Evolutionary conservation across 2,888 invertebrate genomes (phyloP).

Genomic region (Hedya salicella): DNA sequence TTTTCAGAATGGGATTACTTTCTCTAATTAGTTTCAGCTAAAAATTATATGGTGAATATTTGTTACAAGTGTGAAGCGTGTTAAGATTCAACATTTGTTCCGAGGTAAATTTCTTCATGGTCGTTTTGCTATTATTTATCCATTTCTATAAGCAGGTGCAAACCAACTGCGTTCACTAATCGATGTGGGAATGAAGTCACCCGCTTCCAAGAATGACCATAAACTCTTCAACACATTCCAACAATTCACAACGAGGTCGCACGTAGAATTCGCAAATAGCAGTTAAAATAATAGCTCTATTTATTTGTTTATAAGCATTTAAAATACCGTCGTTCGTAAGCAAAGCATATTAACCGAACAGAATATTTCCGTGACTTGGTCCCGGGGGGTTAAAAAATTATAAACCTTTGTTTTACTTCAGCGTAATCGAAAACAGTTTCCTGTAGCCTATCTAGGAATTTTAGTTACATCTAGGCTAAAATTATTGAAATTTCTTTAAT

Average conservation of each 20-base stretch:
- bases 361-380: neutral
- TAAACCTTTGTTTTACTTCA: too few relatives aligned
- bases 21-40: too few relatives aligned
- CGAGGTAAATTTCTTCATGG: too few relatives aligned
- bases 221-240: conserved; percentile 58
- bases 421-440: too few relatives aligned
- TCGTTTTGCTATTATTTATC: neutral
- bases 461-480: too few relatives aligned
- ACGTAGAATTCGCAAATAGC: conserved; percentile 63
- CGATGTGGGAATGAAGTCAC: conserved; percentile 52
- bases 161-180: conserved; percentile 1
- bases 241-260: conserved; percentile 55
- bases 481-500: too few relatives aligned
- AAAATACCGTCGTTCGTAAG: neutral
- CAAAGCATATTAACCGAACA: neutral
- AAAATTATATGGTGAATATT: too few relatives aligned
- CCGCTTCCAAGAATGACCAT: conserved; percentile 57
- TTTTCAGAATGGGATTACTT: too few relatives aligned
- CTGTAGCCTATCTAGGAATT: too few relatives aligned
- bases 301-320: conserved; percentile 46
- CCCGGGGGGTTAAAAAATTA: too few relatives aligned
- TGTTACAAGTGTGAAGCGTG: too few relatives aligned
- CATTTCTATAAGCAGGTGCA: neutral
- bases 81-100: too few relatives aligned
- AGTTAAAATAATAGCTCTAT: conserved; percentile 67